These are phyloP conservation scores for Eurytoma adleriae DNA, from an alignment of 2,888 invertebrate genomes.

Conservation along the genomic window DNA sequence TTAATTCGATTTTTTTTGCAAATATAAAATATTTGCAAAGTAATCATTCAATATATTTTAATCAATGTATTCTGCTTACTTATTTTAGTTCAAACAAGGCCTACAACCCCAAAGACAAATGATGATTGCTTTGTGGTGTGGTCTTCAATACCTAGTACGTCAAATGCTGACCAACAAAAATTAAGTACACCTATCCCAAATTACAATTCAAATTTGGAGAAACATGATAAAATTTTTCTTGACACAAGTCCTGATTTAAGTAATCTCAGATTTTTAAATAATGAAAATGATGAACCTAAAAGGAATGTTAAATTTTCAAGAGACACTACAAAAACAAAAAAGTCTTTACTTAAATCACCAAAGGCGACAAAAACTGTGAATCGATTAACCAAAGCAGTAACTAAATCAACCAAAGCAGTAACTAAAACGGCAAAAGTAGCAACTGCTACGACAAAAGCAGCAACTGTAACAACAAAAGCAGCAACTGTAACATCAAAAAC, in stretches of 20 bases:
- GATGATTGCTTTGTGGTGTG: conserved; percentile 65
- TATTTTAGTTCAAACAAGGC: conserved; percentile 47
- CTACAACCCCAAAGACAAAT: conserved; percentile 32
- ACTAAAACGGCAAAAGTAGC: conserved; percentile 5
- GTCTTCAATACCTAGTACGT: conserved; percentile 57
- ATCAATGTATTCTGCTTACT: conserved; percentile 21
- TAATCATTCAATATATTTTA: background rate
- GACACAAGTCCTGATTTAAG: conserved; percentile 38
- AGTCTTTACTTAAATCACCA: background rate
- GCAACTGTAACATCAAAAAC: background rate
- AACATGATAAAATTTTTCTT: conserved; percentile 34
- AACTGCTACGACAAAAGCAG: background rate
- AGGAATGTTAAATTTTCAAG: conserved; percentile 43
- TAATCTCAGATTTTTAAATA: conserved; percentile 45
- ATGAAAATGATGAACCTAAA: conserved; percentile 42
- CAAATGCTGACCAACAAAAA: background rate
- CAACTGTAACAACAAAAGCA: background rate
- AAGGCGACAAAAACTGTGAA: no score
- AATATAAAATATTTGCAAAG: no score
- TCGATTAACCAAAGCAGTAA: background rate
- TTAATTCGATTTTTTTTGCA: background rate
- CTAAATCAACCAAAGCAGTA: conserved; percentile 1
- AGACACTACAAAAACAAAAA: background rate
- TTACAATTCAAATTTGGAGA: background rate
- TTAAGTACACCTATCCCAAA: background rate